Evolutionary conservation across 2,888 invertebrate genomes (phyloP).

Genomic region (Pollenia angustigena): DNA sequence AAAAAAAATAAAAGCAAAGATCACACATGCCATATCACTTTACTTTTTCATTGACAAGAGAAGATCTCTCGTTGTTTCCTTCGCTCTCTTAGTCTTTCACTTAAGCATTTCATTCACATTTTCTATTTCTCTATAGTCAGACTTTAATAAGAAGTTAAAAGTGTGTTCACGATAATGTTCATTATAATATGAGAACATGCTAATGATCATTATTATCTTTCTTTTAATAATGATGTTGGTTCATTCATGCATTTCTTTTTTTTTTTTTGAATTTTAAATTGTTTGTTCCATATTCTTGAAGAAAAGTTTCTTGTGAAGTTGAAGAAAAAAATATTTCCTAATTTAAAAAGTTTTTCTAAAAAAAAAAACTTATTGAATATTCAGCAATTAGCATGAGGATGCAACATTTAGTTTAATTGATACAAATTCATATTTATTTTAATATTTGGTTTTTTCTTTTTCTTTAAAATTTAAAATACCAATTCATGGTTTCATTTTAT

Average conservation of each 20-base stretch:
- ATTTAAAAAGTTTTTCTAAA: not conserved
- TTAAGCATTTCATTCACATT: constrained; percentile 51
- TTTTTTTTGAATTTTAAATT: not conserved
- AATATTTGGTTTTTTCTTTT: not conserved
- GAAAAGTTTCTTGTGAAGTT: not conserved
- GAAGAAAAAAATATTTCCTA: not conserved
- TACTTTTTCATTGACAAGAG: constrained; percentile 20
- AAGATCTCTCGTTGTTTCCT: not conserved
- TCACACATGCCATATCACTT: constrained; percentile 54
- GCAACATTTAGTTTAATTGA: constrained; percentile 69
- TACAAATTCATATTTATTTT: constrained; percentile 53
- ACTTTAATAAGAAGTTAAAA: constrained; percentile 49
- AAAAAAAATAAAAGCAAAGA: constrained; percentile 3
- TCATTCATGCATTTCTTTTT: constrained; percentile 53
- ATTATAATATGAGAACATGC: constrained; percentile 31
- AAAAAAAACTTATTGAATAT: constrained; percentile 39
- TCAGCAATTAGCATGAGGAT: constrained; percentile 68
- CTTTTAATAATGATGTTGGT: constrained; percentile 40
- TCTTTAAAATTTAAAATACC: not conserved
- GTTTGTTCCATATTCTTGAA: not conserved
- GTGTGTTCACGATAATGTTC: constrained; percentile 57
- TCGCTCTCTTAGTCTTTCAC: not conserved
- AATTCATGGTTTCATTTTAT: constrained; percentile 22
- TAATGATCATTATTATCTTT: constrained; percentile 22
- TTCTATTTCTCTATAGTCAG: constrained; percentile 37